phyloP scores from a whole-genome alignment of 64 coral and sea anemone genomes.

The Trachythela sp. region DNA sequence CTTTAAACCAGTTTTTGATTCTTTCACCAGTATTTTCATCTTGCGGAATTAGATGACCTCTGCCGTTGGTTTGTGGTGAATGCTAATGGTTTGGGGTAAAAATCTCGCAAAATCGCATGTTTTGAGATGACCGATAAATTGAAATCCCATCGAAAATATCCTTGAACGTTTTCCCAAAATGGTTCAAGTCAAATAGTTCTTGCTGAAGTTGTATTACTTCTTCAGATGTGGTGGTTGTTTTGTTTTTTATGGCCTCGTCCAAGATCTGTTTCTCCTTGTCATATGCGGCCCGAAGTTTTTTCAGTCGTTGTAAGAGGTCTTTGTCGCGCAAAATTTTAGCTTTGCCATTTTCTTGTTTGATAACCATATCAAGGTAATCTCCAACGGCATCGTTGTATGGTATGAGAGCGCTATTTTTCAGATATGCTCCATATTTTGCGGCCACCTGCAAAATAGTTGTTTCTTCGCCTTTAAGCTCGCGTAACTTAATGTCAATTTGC shows the following conservation, averaged over 20 bases:
- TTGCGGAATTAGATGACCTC: no score
- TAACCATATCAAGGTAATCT: conserved; percentile 13
- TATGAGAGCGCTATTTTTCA: conserved; percentile 31
- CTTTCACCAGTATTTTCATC: no score
- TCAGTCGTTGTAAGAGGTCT: background rate
- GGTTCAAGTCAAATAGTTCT: background rate
- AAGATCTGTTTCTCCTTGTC: background rate
- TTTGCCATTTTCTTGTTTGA: background rate
- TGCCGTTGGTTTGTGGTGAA: no score
- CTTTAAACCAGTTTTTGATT: background rate
- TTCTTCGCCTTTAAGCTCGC: background rate
- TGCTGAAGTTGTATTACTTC: background rate
- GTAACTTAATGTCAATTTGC: background rate
- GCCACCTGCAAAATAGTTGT: conserved; percentile 14
- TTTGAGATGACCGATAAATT: no score
- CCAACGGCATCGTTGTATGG: conserved; percentile 14
- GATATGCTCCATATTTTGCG: background rate
- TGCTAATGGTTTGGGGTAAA: background rate
- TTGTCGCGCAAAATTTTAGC: background rate
- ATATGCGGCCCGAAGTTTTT: background rate
- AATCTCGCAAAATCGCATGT: no score
- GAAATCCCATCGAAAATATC: background rate
- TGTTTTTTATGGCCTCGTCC: background rate
- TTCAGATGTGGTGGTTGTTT: background rate
- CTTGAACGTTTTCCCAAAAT: background rate